Evolutionary conservation across 2,797 vertebrate genomes (phyloP).

Genomic region (Pipistrellus pygmaeus): DNA sequence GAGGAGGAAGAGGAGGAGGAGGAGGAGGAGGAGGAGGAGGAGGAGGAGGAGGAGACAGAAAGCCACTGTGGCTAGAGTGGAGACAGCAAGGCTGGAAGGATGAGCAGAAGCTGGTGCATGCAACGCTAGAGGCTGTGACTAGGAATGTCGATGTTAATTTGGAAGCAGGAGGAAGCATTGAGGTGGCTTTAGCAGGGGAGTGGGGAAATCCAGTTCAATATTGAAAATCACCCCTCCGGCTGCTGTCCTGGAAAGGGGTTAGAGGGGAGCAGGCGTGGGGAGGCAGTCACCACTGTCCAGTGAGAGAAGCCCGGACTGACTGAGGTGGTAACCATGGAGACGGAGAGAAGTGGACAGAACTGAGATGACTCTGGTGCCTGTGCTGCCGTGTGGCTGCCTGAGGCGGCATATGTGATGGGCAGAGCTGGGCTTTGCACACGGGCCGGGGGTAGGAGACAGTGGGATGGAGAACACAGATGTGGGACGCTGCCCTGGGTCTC

Average conservation of each 20-base stretch:
- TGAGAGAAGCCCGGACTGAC: background rate
- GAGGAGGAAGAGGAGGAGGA: too few species aligned
- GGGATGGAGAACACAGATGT: fast-evolving
- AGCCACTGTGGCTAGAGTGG: background rate
- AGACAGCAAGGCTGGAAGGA: background rate
- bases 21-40: too few species aligned
- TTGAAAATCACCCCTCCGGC: background rate
- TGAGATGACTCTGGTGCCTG: background rate
- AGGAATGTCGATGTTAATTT: background rate
- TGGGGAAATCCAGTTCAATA: background rate
- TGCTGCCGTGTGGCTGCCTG: background rate
- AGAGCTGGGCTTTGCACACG: background rate
- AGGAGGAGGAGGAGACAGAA: background rate
- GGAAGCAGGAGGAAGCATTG: background rate
- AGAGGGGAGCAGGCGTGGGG: background rate
- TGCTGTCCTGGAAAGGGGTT: background rate
- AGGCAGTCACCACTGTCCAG: too few species aligned
- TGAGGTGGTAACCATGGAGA: background rate
- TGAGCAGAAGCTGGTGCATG: too few species aligned
- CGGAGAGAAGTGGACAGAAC: background rate
- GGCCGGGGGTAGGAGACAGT: background rate
- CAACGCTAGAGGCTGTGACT: background rate
- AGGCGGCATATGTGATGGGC: background rate
- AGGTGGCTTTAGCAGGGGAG: background rate
- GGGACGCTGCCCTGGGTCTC: background rate